These are phyloP conservation scores for Campylomormyrus tamandua DNA, from an alignment of 2,113 vertebrate genomes.

Conservation along the genomic window DNA sequence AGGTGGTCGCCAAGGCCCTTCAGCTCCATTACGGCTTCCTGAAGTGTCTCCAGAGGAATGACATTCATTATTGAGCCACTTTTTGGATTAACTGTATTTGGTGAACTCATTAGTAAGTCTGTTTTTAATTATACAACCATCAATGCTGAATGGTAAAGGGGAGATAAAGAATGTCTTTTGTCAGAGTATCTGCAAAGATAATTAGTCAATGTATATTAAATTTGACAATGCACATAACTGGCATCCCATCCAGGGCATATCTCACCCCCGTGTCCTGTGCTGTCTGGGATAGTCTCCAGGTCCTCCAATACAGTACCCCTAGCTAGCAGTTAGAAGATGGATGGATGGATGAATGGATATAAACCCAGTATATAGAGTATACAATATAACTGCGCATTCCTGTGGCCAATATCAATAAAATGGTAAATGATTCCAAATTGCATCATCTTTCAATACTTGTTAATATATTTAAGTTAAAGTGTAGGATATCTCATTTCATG, in stretches of 20 bases:
- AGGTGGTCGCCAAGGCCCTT: background rate
- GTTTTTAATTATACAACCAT: slow-evolving; percentile 14
- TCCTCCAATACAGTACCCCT: background rate
- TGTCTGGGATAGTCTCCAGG: background rate
- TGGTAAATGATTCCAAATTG: background rate
- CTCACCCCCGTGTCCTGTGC: background rate
- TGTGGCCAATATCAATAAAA: background rate
- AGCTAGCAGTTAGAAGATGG: background rate
- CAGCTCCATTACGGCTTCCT: background rate
- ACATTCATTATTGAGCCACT: background rate
- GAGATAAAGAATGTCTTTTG: background rate
- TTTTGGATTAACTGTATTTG: slow-evolving; percentile 4
- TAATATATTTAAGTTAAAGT: background rate
- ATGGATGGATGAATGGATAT: background rate
- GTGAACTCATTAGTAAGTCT: background rate
- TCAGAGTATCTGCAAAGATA: slow-evolving; percentile 14
- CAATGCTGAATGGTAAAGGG: background rate
- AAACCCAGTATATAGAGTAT: background rate
- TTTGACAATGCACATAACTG: background rate
- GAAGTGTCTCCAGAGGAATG: background rate
- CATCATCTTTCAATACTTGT: background rate
- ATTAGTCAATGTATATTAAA: background rate
- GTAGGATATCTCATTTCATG: background rate
- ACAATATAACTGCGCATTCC: background rate
- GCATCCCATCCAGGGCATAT: background rate